phyloP scores from a whole-genome alignment of 2,888 invertebrate species.

The Melieria picta region DNA sequence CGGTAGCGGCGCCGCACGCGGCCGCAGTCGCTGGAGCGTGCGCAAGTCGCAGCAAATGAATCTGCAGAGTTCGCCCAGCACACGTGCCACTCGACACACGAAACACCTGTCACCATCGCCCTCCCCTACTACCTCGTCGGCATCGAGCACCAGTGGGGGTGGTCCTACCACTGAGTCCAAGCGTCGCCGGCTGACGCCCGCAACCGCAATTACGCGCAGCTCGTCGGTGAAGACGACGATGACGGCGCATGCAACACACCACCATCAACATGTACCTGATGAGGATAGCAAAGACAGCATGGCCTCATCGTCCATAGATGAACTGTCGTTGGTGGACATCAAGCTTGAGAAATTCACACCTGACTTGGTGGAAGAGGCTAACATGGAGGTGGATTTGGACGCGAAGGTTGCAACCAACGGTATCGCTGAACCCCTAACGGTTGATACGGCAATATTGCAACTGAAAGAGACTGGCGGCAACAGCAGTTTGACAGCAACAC shows the following conservation, averaged over 20 bases:
- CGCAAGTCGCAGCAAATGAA: constrained; percentile 40
- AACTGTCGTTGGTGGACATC: constrained; percentile 53
- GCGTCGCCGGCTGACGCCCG: constrained; percentile 42
- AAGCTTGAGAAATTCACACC: constrained; percentile 54
- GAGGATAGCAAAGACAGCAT: constrained; percentile 63
- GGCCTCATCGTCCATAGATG: constrained; percentile 60
- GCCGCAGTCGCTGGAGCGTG: constrained; percentile 45
- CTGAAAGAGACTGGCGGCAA: neutral
- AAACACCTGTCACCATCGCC: constrained; percentile 54
- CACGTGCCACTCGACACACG: constrained; percentile 54
- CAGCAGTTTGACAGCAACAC: constrained; percentile 17
- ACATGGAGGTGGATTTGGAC: constrained; percentile 23
- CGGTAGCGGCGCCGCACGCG: constrained; percentile 41
- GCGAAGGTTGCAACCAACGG: constrained; percentile 13
- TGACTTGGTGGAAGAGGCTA: constrained; percentile 45
- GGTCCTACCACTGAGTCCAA: constrained; percentile 42
- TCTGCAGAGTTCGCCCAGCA: constrained; percentile 46
- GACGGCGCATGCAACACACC: constrained; percentile 43
- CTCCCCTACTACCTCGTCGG: constrained; percentile 37
- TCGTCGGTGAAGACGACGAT: constrained; percentile 47
- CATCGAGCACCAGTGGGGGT: constrained; percentile 13
- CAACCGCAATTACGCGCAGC: constrained; percentile 41
- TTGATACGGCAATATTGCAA: constrained; percentile 45
- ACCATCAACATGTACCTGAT: constrained; percentile 46
- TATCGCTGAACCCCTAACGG: constrained; percentile 46